Evolutionary conservation across 2,888 invertebrate species (phyloP).

Genomic region (Melieria picta): DNA sequence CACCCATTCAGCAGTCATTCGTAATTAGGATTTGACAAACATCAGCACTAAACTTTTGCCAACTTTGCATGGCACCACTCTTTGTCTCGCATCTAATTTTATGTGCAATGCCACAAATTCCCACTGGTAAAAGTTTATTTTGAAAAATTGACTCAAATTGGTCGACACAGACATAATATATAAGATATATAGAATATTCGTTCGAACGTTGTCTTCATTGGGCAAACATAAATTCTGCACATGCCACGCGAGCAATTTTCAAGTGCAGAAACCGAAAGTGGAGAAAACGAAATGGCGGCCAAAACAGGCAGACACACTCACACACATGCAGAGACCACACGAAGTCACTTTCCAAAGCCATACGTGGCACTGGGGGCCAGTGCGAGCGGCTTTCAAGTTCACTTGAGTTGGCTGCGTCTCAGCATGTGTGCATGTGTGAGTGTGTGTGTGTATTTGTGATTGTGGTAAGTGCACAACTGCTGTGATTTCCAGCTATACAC

Average conservation of each 20-base stretch:
- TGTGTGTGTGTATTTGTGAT: neutral
- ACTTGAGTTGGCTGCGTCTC: too few species aligned
- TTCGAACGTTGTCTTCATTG: conserved; percentile 12
- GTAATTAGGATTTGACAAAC: too few species aligned
- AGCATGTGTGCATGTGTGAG: neutral
- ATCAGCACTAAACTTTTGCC: too few species aligned
- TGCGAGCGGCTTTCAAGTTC: too few species aligned
- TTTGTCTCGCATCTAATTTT: too few species aligned
- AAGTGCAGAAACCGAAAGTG: neutral
- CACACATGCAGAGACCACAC: neutral
- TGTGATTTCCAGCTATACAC: conserved; percentile 5
- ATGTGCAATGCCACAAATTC: too few species aligned
- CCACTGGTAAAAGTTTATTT: neutral
- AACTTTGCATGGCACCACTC: too few species aligned
- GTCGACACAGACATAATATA: conserved; percentile 12
- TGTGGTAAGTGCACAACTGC: neutral
- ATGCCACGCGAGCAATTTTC: neutral
- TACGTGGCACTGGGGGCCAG: neutral
- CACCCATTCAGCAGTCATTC: too few species aligned
- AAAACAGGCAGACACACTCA: neutral
- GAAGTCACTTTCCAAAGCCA: neutral
- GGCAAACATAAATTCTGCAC: conserved; percentile 4
- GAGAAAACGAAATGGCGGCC: neutral
- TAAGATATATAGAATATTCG: conserved; percentile 1
- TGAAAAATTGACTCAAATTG: conserved; percentile 22